A percentile compares a stretch with the other conserved stretches of the same genome.
Conservation (phyloP, 2,113 vertebrate species). For the Pteruthius melanotis region DNA sequence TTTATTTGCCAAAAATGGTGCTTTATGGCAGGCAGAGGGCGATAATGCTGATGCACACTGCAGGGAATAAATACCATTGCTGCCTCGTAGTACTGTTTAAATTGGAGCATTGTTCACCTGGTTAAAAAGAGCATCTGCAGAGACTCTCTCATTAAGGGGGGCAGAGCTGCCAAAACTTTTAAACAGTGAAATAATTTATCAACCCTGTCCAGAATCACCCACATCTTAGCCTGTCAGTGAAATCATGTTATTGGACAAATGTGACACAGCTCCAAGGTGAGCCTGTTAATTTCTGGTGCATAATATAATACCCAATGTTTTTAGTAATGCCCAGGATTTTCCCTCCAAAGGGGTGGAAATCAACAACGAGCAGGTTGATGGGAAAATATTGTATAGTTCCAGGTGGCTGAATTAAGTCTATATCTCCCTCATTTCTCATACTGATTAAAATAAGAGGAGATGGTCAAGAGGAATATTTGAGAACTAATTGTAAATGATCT, state of each 20-base stretch:
- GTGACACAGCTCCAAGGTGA: background rate
- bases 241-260: background rate
- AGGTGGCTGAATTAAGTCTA: background rate
- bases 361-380: background rate
- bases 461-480: background rate
- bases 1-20: background rate
- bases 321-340: background rate
- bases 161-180: background rate
- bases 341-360: background rate
- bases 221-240: background rate
- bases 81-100: background rate
- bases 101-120: background rate
- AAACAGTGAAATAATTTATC: background rate
- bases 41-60: background rate
- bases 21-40: background rate
- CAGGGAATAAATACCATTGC: background rate
- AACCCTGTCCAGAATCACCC: background rate
- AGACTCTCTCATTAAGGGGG: background rate
- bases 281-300: background rate
- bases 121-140: background rate
- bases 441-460: background rate
- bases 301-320: background rate
- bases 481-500: background rate
- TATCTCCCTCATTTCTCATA: background rate
- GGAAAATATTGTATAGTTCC: background rate